Conservation (phyloP, 2,797 vertebrate genomes). For the Lateolabrax maculatus region DNA sequence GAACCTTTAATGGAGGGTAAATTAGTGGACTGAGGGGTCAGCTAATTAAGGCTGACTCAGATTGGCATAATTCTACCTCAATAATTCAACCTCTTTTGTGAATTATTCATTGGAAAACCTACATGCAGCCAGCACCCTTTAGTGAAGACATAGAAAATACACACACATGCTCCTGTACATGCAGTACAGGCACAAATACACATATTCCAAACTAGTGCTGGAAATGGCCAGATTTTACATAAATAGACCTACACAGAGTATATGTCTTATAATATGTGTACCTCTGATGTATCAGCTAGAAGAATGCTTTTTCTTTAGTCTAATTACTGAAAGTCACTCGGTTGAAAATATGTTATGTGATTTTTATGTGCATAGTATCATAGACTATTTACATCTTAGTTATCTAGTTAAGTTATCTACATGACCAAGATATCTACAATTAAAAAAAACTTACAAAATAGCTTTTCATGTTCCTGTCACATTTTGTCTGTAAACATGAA, state of each 20-base stretch:
- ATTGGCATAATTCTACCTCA: slow-evolving; percentile 61
- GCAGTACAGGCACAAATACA: neutral
- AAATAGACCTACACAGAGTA: neutral
- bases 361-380: neutral
- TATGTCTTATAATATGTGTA: neutral
- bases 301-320: neutral
- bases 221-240: neutral
- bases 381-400: neutral
- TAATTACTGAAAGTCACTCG: neutral
- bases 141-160: slow-evolving; percentile 8
- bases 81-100: slow-evolving; percentile 67
- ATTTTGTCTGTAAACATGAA: neutral
- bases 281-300: neutral
- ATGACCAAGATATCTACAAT: neutral
- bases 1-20: slow-evolving; percentile 65
- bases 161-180: neutral
- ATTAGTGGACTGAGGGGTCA: slow-evolving; percentile 57
- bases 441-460: neutral
- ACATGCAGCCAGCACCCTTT: slow-evolving; percentile 30
- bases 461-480: neutral
- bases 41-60: slow-evolving; percentile 66
- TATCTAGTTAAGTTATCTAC: too few species aligned
- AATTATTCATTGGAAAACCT: slow-evolving; percentile 71
- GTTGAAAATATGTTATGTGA: neutral
- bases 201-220: neutral